Evolutionary conservation across 1,140 invertebrate species (phyloP), one percentile per base, ranked within the genome.

Genomic region (Trichonephila clavata): DNA sequence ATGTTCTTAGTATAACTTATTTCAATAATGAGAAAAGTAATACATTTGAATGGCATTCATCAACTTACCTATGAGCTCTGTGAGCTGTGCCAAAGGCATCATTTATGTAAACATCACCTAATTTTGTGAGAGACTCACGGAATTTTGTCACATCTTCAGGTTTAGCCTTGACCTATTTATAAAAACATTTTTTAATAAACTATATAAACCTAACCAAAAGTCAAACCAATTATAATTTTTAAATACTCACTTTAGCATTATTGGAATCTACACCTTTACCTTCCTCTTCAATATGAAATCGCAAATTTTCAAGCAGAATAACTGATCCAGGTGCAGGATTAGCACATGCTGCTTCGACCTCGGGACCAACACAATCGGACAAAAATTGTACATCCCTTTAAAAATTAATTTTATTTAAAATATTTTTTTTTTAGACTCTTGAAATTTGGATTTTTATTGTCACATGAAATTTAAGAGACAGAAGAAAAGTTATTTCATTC

Each of bases 11-110:
- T 20, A 63, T 21, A 63, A 63, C 61, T 50, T 50, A 50, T 21
- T 57, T 43, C 21, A 59, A 83, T 57, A 83, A 43, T 32, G 39
- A 27, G 4, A 16, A 77, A 77, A 77, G 1, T 20, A 39, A 3
- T 14, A 84, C 7, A 16, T 24, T 59, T 13, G 57, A 50, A 13
- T 84, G 8, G 21, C 20, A 57, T 14, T 24, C 5, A 65, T 57
- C 57, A 14, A 80, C 16, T 68, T 84, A 94, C 93, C 93, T 94
- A 96, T 99, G 99, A 61, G 99, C 99, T 95, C 99, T 97, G 96
- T 99, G 99, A 10, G 99, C 99, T 50, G 99, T 99, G 95, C 99
- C 99, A 96, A 99, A 99, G 24, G 99, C 99, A 97, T 99, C 99
- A 96, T 99, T 99, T 0, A 99, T 97, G 96, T 99, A 99, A 50